Percentiles rank a stretch among this genome's conserved stretches.
phyloP scores from a whole-genome alignment of 37 sponge, comb jelly and placozoan species.

The Halisarca cf. caerulea region DNA sequence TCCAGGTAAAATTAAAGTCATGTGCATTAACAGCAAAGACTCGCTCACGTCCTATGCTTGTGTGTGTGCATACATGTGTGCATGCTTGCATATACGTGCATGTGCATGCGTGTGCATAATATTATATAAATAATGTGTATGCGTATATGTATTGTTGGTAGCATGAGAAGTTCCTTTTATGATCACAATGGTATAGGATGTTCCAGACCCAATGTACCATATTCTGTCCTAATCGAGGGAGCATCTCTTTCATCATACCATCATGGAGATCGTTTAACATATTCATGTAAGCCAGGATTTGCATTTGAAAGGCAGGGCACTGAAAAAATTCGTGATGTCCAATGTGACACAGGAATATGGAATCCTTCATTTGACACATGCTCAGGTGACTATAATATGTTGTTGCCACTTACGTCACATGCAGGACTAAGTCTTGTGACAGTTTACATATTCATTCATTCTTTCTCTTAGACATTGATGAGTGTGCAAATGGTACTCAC shows the following conservation, averaged over 20 bases:
- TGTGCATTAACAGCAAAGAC: background rate
- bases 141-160: no score
- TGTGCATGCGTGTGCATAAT: background rate
- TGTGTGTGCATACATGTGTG: no score
- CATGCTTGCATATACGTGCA: background rate
- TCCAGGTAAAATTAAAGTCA: background rate
- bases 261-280: background rate
- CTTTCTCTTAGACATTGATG: background rate
- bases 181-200: no score
- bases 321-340: background rate
- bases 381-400: no score
- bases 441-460: no score
- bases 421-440: no score
- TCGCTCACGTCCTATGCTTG: no score
- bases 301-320: background rate
- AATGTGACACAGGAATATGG: slow-evolving; percentile 23
- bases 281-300: background rate
- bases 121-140: no score
- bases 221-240: background rate
- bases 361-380: background rate
- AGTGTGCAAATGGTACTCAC: background rate
- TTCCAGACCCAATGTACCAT: background rate
- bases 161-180: no score
- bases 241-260: background rate
- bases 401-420: no score